Evolutionary conservation across 2,797 vertebrate genomes (phyloP).

Genomic region (Molothrus aeneus): DNA sequence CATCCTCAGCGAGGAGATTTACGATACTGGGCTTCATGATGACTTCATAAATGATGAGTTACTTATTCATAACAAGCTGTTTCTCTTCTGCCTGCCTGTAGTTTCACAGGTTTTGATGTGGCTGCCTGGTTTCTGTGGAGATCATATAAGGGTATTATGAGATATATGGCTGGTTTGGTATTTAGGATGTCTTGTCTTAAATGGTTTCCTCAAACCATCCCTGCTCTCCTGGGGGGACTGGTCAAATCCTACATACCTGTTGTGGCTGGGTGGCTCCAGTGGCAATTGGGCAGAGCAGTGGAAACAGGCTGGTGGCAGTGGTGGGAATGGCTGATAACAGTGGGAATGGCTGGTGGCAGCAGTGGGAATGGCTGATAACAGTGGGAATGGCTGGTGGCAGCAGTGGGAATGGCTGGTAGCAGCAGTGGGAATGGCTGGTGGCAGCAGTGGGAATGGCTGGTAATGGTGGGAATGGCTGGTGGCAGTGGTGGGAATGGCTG

Average conservation of each 20-base stretch:
- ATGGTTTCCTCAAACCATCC: background rate
- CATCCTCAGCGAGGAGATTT: background rate
- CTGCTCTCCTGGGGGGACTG: accelerated
- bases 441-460: accelerated
- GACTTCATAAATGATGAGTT: background rate
- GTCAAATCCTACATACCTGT: background rate
- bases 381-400: too few species aligned
- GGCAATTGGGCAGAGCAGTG: background rate
- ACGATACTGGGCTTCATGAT: background rate
- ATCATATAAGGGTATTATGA: background rate
- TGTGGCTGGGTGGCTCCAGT: background rate
- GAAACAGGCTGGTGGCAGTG: background rate
- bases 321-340: background rate
- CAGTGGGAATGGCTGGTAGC: accelerated
- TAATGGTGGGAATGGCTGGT: background rate
- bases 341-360: too few species aligned
- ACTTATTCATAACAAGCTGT: background rate
- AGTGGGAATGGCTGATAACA: too few species aligned
- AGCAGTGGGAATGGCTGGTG: background rate
- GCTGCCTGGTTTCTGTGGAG: background rate
- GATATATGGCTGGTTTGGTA: background rate
- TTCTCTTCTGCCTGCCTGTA: background rate
- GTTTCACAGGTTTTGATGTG: background rate
- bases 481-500: too few species aligned
- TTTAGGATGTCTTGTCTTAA: background rate